Evolutionary conservation across 2,797 vertebrate species (phyloP), one percentile per base, ranked within the genome.

Genomic region (Rousettus madagascariensis): DNA sequence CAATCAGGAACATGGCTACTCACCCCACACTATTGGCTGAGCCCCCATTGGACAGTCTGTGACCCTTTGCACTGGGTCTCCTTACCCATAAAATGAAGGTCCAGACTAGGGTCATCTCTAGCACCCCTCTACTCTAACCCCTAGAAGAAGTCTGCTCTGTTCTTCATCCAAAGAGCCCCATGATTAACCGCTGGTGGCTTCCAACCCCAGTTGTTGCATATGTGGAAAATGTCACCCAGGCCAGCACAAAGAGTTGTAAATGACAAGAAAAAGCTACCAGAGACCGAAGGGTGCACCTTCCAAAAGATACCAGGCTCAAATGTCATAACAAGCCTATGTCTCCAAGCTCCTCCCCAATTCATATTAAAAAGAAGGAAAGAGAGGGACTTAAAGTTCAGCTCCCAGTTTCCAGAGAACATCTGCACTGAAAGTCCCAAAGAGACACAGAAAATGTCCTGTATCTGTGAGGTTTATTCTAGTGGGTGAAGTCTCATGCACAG

Each of bases 251-350:
- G 51, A 75, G 94, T 55, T 80, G 83, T 75, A 92, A 96, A 95
- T 0, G 0, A 82, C 22, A 28, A 57, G 5, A 92, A 46, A 22
- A 17, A 95, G 77, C 16, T 66, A 82, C 78, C 0, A 0, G 0
- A 95, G 61, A 63, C 74, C 78, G 24, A 83, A 69, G 0, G 41
- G 1, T 20, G 51, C 22, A 28, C 66, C 63, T 59, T 59, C 82
- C 66, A 3, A 71, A 30, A 86, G 89, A 96, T 26, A 78, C 24
- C 72, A 68, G 36, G 66, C 65, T 3, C 63, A 66, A 0, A 65
- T 0, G 2, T 63, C 82, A 83, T 51, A 95, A 94, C 1, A 15
- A 94, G 43, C 4, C 33, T 57, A 24, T 43, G 53, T 46, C 46
- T 77, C 46, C 57, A 75, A 86, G 19, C 4, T 24, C 69, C 63